Percentiles rank a stretch among this genome's conserved stretches.
Conservation (phyloP, 2,113 vertebrate species). For the Smithornis capensis region DNA sequence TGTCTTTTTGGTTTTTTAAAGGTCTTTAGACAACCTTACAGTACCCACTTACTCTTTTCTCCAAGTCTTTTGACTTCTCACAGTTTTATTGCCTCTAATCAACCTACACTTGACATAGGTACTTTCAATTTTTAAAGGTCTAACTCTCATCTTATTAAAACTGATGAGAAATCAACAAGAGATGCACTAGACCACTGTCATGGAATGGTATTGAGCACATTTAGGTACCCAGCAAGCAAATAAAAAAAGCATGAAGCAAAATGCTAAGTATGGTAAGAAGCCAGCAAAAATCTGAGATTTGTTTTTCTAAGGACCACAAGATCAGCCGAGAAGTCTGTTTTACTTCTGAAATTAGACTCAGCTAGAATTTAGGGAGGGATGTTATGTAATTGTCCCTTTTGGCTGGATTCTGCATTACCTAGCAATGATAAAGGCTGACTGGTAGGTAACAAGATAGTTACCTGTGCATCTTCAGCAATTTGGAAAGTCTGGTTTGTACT, state of each 20-base stretch:
- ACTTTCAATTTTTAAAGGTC: not conserved
- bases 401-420: not conserved
- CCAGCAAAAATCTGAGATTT: not conserved
- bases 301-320: not conserved
- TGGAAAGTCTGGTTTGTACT: not conserved
- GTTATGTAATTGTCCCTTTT: not conserved
- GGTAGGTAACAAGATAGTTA: not conserved
- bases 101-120: not conserved
- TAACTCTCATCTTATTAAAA: not conserved
- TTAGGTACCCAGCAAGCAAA: not conserved
- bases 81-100: not conserved
- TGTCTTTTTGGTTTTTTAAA: not conserved
- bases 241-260: not conserved
- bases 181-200: not conserved
- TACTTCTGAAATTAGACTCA: not conserved
- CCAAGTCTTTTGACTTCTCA: not conserved
- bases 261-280: not conserved
- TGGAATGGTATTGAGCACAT: not conserved
- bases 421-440: not conserved
- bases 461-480: fast-evolving
- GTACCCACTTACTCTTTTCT: not conserved
- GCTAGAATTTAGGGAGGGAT: not conserved
- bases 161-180: not conserved
- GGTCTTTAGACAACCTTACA: not conserved
- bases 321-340: not conserved